A percentile compares a stretch with the other conserved stretches of the same genome.
Evolutionary conservation across 2,797 vertebrate species (phyloP).

Genomic region (Coranthus polyacanthus): DNA sequence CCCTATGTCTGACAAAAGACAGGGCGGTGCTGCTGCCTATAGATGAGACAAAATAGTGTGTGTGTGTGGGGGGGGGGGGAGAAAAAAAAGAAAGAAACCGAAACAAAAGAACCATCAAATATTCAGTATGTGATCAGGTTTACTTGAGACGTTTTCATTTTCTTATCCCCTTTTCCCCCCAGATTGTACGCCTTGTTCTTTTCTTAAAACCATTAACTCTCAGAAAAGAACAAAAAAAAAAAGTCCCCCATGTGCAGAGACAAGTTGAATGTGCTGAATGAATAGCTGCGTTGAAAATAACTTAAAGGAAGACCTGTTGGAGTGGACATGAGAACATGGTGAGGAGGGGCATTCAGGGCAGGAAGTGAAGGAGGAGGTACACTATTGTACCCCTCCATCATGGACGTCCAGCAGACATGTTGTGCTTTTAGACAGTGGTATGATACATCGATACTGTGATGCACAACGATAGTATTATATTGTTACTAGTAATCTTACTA

Average conservation of each 20-base stretch:
- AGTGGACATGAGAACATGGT: conserved; percentile 35
- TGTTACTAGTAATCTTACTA: no score
- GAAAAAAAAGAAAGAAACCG: neutral
- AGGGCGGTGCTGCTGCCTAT: conserved; percentile 41
- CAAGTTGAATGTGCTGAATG: conserved; percentile 19
- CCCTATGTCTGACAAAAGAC: conserved; percentile 57
- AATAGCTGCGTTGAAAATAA: conserved; percentile 52
- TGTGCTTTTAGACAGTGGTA: conserved; percentile 33
- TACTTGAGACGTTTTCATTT: neutral
- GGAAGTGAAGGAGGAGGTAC: conserved; percentile 76
- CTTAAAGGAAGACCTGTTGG: conserved; percentile 61
- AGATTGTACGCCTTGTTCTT: conserved; percentile 6
- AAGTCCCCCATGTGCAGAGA: conserved; percentile 43
- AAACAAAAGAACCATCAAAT: conserved; percentile 17
- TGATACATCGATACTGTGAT: neutral
- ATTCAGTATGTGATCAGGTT: conserved; percentile 3
- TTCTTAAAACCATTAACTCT: conserved; percentile 11
- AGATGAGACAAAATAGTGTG: conserved; percentile 34
- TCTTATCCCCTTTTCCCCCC: conserved; percentile 11
- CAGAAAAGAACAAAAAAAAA: conserved; percentile 12
- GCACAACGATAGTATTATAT: neutral
- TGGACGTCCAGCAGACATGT: conserved; percentile 58
- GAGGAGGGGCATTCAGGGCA: conserved; percentile 58
- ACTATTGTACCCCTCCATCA: conserved; percentile 33
- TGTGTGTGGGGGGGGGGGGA: no score